Evolutionary conservation across 2,888 invertebrate genomes (phyloP), one percentile per base, ranked within the genome.

Genomic region (Caenorhabditis sinica): DNA sequence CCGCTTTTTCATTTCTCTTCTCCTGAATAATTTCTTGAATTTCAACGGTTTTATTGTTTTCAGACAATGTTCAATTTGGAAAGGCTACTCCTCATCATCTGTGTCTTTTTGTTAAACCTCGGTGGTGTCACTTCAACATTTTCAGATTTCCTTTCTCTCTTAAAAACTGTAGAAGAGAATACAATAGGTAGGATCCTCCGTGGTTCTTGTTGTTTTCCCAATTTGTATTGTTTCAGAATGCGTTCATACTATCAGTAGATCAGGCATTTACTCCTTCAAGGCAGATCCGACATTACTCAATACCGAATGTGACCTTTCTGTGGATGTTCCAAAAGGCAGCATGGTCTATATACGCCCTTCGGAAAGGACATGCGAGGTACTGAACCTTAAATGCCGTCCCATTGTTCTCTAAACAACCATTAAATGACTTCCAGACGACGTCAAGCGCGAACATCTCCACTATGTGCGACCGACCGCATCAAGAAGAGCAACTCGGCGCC

Each of bases 321-420:
- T 83, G 8, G 49, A 61, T 5, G 74, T 83, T 8, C 77, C 77
- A n/a, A 53, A 66, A 30, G 73, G 40, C 3, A 60, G 13, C 11
- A 43, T 74, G 25, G 83, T 73, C 11, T 73, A 63, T 28, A 28
- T 83, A 0, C 58, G 36, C 13, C 60, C 74, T 28, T 23, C 66
- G 1, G 51, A 77, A 51, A 53, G 69, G 61, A 77, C 77, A 73
- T 83, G 83, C 60, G 66, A 83, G 76, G 82, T 83, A 72, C 66
- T 80, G 49, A 72, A 56, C 20, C 61, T 68, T 36, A 36, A 77
- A 77, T 2, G 13, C 28, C 56, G 2, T 5, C 23, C 28, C 28
- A 56, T 28, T 25, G 56, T 56, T 56, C 28, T 20, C n/a, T 58
- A 28, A 33, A 23, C 25, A 15, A 28, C n/a, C 40, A 5, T 11